These are phyloP conservation scores for Nebria salina DNA, from an alignment of 2,888 invertebrate species.

Conservation along the genomic window DNA sequence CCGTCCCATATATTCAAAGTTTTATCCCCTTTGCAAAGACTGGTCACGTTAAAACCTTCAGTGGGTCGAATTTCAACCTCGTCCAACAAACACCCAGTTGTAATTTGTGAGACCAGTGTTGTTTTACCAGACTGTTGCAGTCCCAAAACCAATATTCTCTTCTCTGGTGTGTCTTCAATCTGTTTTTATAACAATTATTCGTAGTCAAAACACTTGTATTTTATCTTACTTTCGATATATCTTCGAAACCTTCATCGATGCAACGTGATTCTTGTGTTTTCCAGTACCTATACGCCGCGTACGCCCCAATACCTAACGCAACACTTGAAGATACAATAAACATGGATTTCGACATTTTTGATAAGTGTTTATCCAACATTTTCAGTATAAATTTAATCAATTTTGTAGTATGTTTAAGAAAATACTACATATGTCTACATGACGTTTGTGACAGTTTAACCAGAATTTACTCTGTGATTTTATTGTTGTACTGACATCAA, in stretches of 20 bases:
- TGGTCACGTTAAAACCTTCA: conserved; percentile 58
- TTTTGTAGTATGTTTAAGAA: not conserved
- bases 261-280: conserved; percentile 59
- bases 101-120: conserved; percentile 58
- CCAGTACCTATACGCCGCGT: conserved; percentile 60
- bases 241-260: conserved; percentile 62
- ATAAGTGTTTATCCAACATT: not conserved
- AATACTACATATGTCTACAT: not conserved
- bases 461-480: too few species aligned
- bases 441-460: not conserved
- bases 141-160: conserved; percentile 58
- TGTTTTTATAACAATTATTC: conserved; percentile 48
- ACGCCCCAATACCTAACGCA: conserved; percentile 59
- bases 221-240: conserved; percentile 59
- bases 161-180: conserved; percentile 60
- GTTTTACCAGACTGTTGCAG: conserved; percentile 61
- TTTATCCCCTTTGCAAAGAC: conserved; percentile 55
- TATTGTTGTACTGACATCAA: too few species aligned
- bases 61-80: conserved; percentile 51
- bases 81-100: conserved; percentile 27
- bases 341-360: conserved; percentile 50
- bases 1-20: conserved; percentile 60
- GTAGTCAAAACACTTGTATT: not conserved
- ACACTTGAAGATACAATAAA: conserved; percentile 55
- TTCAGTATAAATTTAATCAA: not conserved